phyloP scores from a whole-genome alignment of 2,888 invertebrate species.

The Fragum fragum region DNA sequence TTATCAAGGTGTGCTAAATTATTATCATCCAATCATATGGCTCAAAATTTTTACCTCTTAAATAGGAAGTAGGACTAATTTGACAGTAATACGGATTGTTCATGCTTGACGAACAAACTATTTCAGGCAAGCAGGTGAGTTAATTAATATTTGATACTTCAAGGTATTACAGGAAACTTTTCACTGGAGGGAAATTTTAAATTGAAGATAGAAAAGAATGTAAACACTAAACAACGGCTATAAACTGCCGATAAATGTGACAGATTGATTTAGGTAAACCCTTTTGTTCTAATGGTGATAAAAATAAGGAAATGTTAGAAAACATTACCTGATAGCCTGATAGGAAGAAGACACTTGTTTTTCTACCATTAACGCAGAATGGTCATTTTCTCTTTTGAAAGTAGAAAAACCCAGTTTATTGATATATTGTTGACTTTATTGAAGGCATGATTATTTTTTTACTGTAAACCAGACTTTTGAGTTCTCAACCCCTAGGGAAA shows the following conservation, averaged over 20 bases:
- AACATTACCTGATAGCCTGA: too few relatives aligned
- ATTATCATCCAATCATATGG: slow-evolving; percentile 12
- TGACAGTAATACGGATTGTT: slow-evolving; percentile 27
- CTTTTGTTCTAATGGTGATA: too few relatives aligned
- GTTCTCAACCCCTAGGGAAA: too few relatives aligned
- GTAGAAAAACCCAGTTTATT: too few relatives aligned
- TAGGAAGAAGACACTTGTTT: too few relatives aligned
- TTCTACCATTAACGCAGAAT: too few relatives aligned
- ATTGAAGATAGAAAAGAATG: not conserved
- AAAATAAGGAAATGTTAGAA: too few relatives aligned
- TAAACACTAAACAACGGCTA: not conserved
- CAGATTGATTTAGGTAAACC: slow-evolving; percentile 16
- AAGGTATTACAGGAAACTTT: not conserved
- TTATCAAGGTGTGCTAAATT: slow-evolving; percentile 12
- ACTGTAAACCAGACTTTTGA: too few relatives aligned
- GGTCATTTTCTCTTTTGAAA: too few relatives aligned
- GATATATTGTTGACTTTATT: too few relatives aligned
- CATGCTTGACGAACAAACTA: slow-evolving; percentile 25
- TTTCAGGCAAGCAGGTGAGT: slow-evolving; percentile 14
- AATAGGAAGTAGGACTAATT: slow-evolving; percentile 9
- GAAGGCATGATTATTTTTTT: too few relatives aligned
- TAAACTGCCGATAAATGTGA: not conserved
- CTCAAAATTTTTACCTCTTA: not conserved
- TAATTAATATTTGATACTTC: slow-evolving; percentile 20
- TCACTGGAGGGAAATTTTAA: slow-evolving; percentile 19